phyloP scores from a whole-genome alignment of 2,113 vertebrate genomes.

The Eonycteris spelaea region DNA sequence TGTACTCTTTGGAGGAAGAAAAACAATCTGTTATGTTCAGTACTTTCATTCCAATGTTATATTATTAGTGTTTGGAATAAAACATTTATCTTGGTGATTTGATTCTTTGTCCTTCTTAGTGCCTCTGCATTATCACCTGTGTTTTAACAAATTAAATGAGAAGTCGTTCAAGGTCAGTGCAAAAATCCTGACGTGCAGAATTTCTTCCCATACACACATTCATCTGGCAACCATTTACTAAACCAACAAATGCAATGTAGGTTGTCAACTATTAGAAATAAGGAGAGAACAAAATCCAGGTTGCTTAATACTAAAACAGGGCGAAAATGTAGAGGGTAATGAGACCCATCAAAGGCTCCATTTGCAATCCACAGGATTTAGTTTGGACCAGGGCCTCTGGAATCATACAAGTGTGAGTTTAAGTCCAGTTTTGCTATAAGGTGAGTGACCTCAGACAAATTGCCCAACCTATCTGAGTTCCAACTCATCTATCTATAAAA shows the following conservation, averaged over 20 bases:
- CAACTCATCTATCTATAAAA: neutral
- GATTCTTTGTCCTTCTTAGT: conserved; percentile 39
- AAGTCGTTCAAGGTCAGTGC: neutral
- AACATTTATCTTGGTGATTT: conserved; percentile 44
- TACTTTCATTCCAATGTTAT: neutral
- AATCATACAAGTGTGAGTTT: neutral
- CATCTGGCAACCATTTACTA: neutral
- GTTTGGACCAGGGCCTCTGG: neutral
- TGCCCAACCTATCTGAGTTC: neutral
- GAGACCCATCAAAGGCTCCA: neutral
- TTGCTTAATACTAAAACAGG: neutral
- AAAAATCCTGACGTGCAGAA: neutral
- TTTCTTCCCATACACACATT: neutral
- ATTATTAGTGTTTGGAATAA: conserved; percentile 33
- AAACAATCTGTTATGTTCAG: neutral
- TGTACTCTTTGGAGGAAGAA: neutral
- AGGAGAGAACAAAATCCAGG: neutral
- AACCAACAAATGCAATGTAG: conserved; percentile 35
- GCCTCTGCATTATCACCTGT: neutral
- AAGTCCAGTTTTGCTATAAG: neutral
- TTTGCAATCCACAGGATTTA: neutral
- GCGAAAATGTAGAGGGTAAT: neutral
- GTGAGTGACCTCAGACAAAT: neutral
- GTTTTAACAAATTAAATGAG: conserved; percentile 45
- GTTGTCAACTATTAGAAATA: neutral